Evolutionary conservation across 2,888 invertebrate genomes (phyloP).

Genomic region (Ornithoptera priamus): DNA sequence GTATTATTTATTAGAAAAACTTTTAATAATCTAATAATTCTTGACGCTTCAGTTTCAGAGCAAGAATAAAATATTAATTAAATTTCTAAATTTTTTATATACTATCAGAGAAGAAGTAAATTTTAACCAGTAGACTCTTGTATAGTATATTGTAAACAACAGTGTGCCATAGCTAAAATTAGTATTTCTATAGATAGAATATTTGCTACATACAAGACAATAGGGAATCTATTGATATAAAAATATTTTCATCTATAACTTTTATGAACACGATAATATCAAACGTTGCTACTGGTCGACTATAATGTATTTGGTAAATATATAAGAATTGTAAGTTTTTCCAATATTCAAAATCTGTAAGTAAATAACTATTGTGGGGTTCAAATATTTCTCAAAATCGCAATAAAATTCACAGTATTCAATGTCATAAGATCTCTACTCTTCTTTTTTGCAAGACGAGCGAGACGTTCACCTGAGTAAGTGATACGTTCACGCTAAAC

Average conservation of each 20-base stretch:
- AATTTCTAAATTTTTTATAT: too few species aligned
- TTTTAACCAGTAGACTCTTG: too few species aligned
- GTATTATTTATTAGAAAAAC: too few species aligned
- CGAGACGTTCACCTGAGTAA: too few species aligned
- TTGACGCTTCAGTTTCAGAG: too few species aligned
- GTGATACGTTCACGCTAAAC: too few species aligned
- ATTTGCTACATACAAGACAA: constrained; percentile 45
- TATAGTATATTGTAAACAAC: constrained; percentile 1
- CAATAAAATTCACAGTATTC: constrained; percentile 34
- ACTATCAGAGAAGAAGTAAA: too few species aligned
- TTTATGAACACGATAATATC: constrained; percentile 75
- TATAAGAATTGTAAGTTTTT: constrained; percentile 35
- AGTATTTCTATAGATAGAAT: constrained; percentile 41
- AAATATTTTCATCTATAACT: constrained; percentile 76
- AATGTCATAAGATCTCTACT: constrained; percentile 62
- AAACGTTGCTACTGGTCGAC: constrained; percentile 63
- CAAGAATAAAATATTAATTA: too few species aligned
- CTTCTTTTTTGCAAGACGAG: constrained; percentile 33
- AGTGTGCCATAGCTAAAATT: constrained; percentile 30
- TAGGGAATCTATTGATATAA: constrained; percentile 58
- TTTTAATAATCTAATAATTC: too few species aligned
- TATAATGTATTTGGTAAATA: constrained; percentile 54
- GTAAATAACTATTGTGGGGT: constrained; percentile 38
- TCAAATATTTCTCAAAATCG: constrained; percentile 37
- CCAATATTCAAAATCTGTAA: constrained; percentile 34